Base-by-base conservation (phyloP, 2,797 vertebrate species). In the Pristis pectinata region DNA sequence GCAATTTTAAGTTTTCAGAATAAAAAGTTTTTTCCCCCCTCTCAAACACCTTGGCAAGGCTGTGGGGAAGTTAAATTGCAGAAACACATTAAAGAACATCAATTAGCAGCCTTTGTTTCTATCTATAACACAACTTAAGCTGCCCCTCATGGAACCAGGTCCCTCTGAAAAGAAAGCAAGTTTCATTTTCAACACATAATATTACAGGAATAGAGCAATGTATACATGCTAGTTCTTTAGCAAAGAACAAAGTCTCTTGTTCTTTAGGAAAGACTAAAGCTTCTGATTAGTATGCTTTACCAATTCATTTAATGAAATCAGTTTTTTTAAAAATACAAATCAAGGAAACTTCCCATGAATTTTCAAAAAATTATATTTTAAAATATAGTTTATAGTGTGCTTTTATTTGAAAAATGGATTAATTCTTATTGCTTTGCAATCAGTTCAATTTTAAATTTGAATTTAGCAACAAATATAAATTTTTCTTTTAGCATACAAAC, bases 161-260 rank as follows among this genome's bases (percentile, higher is more conserved):
- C 95, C 95, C 95, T 96, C 96, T 95, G 95, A 96, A 95, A 95
- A 87, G 96, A 95, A 96, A 95, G 95, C 95, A 96, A 96, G 95
- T 96, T 96, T 95, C 95, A 96, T 96, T 96, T 96, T 96, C 96
- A 95, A 95, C 56, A 95, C 96, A 96, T 96, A 96, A 96, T 94
- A 95, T 96, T 96, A 96, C 95, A 94, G 96, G 95, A 96, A 95
- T 95, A 95, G 82, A 10, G 0, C 95, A 96, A 96, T 95, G 95
- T 95, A 96, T 95, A 95, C 95, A 96, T 96, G 96, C 96, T 74
- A 94, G 96, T 96, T 87, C 27, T 30, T 53, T 87, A 49, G 49
- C 13, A 49, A 56, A 53, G 13, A 27, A 15, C 1, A 87, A 56
- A 56, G 85, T 27, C n/a, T n/a, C n/a, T n/a, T n/a, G n/a, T n/a